phyloP scores from a whole-genome alignment of 2,797 vertebrate species.

The Siniperca obscura region DNA sequence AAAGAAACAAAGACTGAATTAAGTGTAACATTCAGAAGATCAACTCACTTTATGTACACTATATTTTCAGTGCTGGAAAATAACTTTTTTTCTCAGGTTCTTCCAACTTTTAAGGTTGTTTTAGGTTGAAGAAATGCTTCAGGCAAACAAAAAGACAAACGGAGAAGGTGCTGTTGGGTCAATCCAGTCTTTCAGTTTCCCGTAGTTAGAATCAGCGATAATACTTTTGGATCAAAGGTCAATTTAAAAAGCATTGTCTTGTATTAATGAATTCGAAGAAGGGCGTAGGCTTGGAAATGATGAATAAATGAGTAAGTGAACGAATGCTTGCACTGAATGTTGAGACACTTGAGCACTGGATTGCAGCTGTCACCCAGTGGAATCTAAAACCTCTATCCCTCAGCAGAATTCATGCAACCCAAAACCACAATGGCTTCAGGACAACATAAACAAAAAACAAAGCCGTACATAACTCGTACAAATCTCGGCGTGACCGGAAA shows the following conservation, averaged over 20 bases:
- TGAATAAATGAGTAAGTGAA: conserved; percentile 29
- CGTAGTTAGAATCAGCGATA: not conserved
- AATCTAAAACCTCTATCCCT: conserved; percentile 70
- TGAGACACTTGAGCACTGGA: conserved; percentile 69
- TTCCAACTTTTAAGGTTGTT: not conserved
- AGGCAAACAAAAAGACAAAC: not conserved
- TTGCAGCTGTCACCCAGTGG: conserved; percentile 74
- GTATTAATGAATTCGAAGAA: not conserved
- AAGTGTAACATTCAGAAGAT: not conserved
- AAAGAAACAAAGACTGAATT: not conserved
- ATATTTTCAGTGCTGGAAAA: not conserved
- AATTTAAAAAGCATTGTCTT: not conserved
- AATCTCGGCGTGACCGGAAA: conserved; percentile 14
- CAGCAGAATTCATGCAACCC: conserved; percentile 69
- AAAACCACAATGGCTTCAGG: conserved; percentile 64
- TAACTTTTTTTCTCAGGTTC: not conserved
- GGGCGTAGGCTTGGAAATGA: conserved; percentile 1
- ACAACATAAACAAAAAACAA: conserved; percentile 64
- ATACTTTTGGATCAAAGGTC: not conserved
- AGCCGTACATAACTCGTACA: conserved; percentile 45
- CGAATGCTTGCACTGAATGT: conserved; percentile 42
- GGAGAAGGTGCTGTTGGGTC: not conserved
- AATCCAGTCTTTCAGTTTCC: not conserved
- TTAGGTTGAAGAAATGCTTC: not conserved
- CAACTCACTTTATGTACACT: not conserved